These are phyloP conservation scores for Spicauda simplicius DNA, from an alignment of 2,888 invertebrate species.

Conservation along the genomic window DNA sequence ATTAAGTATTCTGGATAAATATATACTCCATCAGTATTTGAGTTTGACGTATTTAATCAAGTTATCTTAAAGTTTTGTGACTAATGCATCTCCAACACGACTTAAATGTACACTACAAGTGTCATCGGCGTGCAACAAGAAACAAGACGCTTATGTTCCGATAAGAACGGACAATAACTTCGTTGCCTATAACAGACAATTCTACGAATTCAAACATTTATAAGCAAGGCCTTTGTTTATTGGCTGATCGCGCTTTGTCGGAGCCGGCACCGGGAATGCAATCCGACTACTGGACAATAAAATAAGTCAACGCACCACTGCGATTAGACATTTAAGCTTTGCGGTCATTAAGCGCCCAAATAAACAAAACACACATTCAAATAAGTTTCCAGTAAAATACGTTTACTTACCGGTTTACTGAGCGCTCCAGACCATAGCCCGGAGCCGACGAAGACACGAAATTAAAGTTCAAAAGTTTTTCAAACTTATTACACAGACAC, in stretches of 20 bases:
- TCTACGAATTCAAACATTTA: constrained; percentile 61
- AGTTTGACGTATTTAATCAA: neutral
- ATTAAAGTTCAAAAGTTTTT: constrained; percentile 71
- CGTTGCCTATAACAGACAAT: constrained; percentile 55
- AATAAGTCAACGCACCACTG: constrained; percentile 21
- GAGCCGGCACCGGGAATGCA: constrained; percentile 46
- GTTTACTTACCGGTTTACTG: constrained; percentile 81
- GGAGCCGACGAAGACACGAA: constrained; percentile 57
- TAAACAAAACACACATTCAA: constrained; percentile 43
- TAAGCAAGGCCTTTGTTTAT: constrained; percentile 60
- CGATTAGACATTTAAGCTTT: constrained; percentile 13
- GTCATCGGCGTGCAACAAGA: constrained; percentile 47
- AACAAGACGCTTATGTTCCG: constrained; percentile 50
- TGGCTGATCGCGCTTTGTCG: constrained; percentile 45
- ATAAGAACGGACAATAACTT: constrained; percentile 59
- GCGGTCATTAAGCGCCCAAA: constrained; percentile 19
- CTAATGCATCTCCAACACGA: neutral
- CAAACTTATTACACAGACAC: constrained; percentile 55
- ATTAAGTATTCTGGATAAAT: no score
- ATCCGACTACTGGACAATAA: constrained; percentile 39
- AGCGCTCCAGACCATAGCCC: constrained; percentile 72
- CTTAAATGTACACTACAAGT: constrained; percentile 23
- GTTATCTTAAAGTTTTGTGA: neutral
- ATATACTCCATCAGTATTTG: neutral
- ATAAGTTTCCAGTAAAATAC: constrained; percentile 64